phyloP scores from a whole-genome alignment of 2,797 vertebrate genomes.

The Pterois miles region DNA sequence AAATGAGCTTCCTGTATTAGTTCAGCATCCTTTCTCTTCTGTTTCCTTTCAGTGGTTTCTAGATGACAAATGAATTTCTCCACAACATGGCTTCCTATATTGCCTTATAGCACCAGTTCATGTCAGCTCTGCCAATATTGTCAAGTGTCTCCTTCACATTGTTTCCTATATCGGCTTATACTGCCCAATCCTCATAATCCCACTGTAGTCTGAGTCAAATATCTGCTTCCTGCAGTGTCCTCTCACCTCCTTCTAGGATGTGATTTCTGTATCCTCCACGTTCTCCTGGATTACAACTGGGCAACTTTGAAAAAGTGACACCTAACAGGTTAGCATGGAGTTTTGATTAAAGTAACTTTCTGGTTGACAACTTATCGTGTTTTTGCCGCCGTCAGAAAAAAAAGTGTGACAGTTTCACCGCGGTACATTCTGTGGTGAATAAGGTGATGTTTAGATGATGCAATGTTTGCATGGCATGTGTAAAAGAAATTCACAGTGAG shows the following conservation, averaged over 20 bases:
- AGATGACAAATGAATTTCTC: constrained; percentile 50
- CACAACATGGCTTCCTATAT: constrained; percentile 47
- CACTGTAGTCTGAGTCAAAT: constrained; percentile 66
- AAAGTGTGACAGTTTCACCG: not conserved
- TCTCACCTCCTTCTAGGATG: constrained; percentile 58
- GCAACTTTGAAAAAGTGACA: constrained; percentile 30
- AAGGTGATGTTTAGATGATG: constrained; percentile 42
- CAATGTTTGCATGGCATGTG: constrained; percentile 37
- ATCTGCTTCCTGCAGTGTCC: constrained; percentile 67
- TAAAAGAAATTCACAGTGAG: constrained; percentile 2
- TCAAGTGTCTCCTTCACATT: constrained; percentile 67
- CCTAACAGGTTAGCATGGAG: constrained; percentile 12
- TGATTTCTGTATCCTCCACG: constrained; percentile 46
- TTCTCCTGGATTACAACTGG: constrained; percentile 56
- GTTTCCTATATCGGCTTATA: constrained; percentile 78
- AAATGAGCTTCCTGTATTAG: constrained; percentile 60
- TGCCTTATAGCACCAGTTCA: constrained; percentile 51
- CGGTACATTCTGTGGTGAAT: constrained; percentile 18
- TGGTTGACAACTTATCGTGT: constrained; percentile 5
- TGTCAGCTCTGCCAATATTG: constrained; percentile 44
- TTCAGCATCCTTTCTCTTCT: constrained; percentile 44
- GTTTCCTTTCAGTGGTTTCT: constrained; percentile 38
- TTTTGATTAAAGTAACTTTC: constrained; percentile 16
- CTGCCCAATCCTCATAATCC: constrained; percentile 73
- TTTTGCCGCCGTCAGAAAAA: not conserved